Evolutionary conservation across 2,113 vertebrate genomes (phyloP).

Genomic region (Leucoraja erinaceus): DNA sequence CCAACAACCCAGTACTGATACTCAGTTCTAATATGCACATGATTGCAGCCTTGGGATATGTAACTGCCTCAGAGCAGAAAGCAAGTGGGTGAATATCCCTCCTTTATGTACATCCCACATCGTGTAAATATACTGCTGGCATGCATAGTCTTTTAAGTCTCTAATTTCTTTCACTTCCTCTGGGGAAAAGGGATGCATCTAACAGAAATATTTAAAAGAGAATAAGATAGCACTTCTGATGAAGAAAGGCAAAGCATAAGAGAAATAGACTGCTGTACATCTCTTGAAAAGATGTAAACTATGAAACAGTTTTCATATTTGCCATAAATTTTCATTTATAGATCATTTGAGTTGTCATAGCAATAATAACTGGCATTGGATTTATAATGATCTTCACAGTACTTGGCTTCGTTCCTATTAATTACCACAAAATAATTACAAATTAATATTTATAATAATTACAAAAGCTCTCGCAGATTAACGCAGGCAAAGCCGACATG

Average conservation of each 20-base stretch:
- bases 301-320: not conserved
- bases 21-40: not conserved
- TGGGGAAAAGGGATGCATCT: not conserved
- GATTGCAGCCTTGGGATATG: not conserved
- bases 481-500: too few species aligned
- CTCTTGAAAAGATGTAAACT: not conserved
- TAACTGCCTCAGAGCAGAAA: not conserved
- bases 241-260: not conserved
- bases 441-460: too few species aligned
- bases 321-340: not conserved
- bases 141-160: not conserved
- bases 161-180: not conserved
- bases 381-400: not conserved
- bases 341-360: not conserved
- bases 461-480: too few species aligned
- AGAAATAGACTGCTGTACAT: not conserved
- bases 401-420: not conserved
- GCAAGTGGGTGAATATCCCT: not conserved
- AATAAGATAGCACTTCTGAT: not conserved
- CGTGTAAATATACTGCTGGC: not conserved
- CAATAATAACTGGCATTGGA: not conserved
- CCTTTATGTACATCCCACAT: not conserved
- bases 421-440: not conserved
- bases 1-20: not conserved
- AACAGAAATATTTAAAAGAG: not conserved